Evolutionary conservation across 1,140 invertebrate genomes (phyloP).

Genomic region (Drosophila sturtevanti): DNA sequence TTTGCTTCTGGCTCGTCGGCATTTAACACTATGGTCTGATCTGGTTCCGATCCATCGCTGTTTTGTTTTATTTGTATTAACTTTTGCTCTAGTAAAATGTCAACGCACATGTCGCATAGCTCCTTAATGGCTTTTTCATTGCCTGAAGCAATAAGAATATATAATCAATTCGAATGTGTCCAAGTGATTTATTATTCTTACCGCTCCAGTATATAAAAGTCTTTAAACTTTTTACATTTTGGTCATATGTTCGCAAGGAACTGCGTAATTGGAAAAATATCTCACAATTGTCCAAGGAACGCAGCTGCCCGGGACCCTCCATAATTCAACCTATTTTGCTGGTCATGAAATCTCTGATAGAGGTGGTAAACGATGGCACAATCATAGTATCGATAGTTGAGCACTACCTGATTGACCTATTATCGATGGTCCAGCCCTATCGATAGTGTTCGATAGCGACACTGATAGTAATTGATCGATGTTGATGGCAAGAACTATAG

Average conservation of each 20-base stretch:
- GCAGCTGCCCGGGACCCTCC: background rate
- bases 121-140: background rate
- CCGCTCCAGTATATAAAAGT: slow-evolving; percentile 9
- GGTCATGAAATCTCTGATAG: no score
- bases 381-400: no score
- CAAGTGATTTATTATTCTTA: background rate
- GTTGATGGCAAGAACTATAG: no score
- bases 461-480: no score
- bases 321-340: background rate
- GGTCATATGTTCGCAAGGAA: background rate
- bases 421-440: no score
- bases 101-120: background rate
- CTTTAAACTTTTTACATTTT: background rate
- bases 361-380: no score
- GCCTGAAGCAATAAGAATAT: background rate
- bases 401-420: no score
- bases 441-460: no score
- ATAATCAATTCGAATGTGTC: background rate
- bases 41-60: background rate
- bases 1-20: background rate
- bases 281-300: slow-evolving; percentile 1
- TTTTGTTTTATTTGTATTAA: background rate
- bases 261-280: background rate
- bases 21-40: background rate
- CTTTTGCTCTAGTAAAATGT: background rate